phyloP scores from a whole-genome alignment of 1,140 invertebrate species.

The Solenopsis fugax region DNA sequence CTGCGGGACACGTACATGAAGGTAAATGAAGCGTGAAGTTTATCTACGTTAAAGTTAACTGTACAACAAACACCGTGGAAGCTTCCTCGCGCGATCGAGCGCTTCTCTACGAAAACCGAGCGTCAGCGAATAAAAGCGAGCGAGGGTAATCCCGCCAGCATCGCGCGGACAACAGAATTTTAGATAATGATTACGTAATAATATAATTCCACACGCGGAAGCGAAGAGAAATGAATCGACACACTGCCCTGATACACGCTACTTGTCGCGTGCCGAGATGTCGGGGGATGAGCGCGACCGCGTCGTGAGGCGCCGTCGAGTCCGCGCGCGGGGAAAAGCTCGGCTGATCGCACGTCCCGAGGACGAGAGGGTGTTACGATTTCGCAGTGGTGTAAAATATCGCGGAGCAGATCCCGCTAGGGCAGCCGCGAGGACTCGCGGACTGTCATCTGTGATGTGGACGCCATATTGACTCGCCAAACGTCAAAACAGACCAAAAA shows the following conservation, averaged over 20 bases:
- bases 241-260: not conserved
- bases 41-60: not conserved
- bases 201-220: constrained; percentile 46
- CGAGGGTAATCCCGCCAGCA: constrained; percentile 2
- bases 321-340: not conserved
- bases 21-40: constrained; percentile 10
- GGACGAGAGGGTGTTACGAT: no score
- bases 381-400: no score
- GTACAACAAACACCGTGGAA: not conserved
- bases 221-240: constrained; percentile 64
- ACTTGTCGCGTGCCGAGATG: not conserved
- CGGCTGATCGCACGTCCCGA: not conserved
- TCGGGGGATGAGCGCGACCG: not conserved
- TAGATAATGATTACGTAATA: constrained; percentile 71
- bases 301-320: not conserved
- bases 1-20: not conserved
- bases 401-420: not conserved
- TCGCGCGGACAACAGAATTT: constrained; percentile 53
- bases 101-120: not conserved
- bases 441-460: constrained; percentile 71
- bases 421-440: constrained; percentile 46
- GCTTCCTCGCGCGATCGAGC: constrained; percentile 1
- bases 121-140: not conserved
- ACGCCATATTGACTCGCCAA: constrained; percentile 74
- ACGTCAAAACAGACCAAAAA: constrained; percentile 75